phyloP scores from a whole-genome alignment of 1,140 invertebrate species.

The Formica selysi region DNA sequence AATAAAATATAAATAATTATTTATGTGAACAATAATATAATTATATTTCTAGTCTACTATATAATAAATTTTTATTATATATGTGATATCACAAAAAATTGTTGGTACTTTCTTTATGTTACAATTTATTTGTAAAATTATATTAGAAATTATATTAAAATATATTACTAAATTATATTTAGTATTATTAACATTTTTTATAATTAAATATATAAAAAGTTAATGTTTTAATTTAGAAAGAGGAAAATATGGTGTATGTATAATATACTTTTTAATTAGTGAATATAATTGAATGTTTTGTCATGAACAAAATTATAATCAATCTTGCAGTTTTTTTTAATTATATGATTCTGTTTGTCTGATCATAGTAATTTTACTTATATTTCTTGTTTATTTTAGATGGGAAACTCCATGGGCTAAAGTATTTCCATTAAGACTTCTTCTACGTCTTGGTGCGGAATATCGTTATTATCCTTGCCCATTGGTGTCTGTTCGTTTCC shows the following conservation, averaged over 20 bases:
- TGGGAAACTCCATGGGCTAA: slow-evolving; percentile 96
- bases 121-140: not conserved
- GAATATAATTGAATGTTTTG: not conserved
- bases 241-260: not conserved
- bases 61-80: too few species aligned
- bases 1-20: too few species aligned
- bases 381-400: slow-evolving; percentile 76
- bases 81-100: too few species aligned
- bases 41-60: too few species aligned
- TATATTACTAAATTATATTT: too few species aligned
- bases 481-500: slow-evolving; percentile 92
- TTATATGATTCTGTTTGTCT: slow-evolving; percentile 14
- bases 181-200: not conserved
- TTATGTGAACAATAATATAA: too few species aligned
- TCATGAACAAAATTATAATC: not conserved
- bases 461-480: slow-evolving; percentile 96
- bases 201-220: not conserved
- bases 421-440: slow-evolving; percentile 92
- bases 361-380: not conserved
- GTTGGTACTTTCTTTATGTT: not conserved
- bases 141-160: too few species aligned
- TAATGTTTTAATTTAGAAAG: not conserved
- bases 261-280: not conserved
- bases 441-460: slow-evolving; percentile 94
- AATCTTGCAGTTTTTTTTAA: not conserved